Percentiles rank a stretch among this genome's conserved stretches.
phyloP scores from a whole-genome alignment of 2,888 invertebrate species.

The Cheilosia variabilis region DNA sequence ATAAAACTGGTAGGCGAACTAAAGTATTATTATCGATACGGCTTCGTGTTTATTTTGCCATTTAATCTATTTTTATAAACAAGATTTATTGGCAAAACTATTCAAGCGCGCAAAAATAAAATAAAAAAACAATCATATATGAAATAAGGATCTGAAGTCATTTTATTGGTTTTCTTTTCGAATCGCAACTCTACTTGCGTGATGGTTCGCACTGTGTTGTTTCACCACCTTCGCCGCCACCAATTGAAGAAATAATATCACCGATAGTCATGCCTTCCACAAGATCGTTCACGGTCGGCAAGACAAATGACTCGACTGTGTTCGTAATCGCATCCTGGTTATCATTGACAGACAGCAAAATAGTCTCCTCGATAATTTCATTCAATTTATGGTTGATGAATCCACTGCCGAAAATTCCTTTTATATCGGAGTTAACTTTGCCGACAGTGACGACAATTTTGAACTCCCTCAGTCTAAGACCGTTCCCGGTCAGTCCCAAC shows the following conservation, averaged over 20 bases:
- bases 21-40: too few relatives aligned
- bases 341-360: constrained; percentile 79
- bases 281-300: constrained; percentile 78
- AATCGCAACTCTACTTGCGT: background rate
- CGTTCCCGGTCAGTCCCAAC: constrained; percentile 77
- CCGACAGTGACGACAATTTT: constrained; percentile 77
- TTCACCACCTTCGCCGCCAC: constrained; percentile 75
- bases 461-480: constrained; percentile 79
- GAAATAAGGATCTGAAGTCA: background rate
- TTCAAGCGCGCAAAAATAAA: background rate
- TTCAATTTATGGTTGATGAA: constrained; percentile 80
- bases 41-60: too few relatives aligned
- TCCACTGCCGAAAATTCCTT: constrained; percentile 78
- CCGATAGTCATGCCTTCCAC: constrained; percentile 78
- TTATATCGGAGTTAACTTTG: constrained; percentile 79
- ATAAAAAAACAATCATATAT: background rate
- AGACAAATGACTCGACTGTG: constrained; percentile 74
- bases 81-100: too few relatives aligned
- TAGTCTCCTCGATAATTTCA: constrained; percentile 80
- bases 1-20: too few relatives aligned
- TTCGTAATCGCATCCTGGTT: constrained; percentile 78
- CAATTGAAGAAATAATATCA: constrained; percentile 77
- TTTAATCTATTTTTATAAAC: too few relatives aligned
- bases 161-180: background rate
- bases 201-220: constrained; percentile 51